These are phyloP conservation scores for Diloba caeruleocephala DNA, from an alignment of 2,888 invertebrate species.

Conservation along the genomic window DNA sequence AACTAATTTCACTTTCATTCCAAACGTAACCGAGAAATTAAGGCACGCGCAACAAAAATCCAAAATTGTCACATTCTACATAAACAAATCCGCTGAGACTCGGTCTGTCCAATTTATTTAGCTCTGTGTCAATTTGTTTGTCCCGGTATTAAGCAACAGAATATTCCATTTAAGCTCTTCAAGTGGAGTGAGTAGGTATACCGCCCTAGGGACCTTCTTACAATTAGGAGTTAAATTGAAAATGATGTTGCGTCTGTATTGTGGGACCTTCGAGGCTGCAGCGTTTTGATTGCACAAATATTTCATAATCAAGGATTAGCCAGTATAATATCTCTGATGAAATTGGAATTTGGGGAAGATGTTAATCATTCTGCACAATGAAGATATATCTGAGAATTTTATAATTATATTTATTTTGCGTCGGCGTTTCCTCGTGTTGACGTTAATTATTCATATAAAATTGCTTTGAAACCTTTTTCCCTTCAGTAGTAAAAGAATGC, in stretches of 20 bases:
- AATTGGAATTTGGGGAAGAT: slow-evolving; percentile 29
- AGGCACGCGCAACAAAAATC: slow-evolving; percentile 30
- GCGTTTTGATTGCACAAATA: slow-evolving; percentile 48
- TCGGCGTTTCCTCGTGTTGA: slow-evolving; percentile 1
- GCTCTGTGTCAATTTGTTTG: slow-evolving; percentile 62
- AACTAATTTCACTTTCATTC: slow-evolving; percentile 40
- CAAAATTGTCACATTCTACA: slow-evolving; percentile 43
- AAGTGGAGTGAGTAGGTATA: slow-evolving; percentile 55
- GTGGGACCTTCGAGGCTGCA: slow-evolving; percentile 37
- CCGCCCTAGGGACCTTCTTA: slow-evolving; percentile 60
- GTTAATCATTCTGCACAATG: slow-evolving; percentile 31
- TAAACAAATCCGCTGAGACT: slow-evolving; percentile 50
- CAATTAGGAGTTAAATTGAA: slow-evolving; percentile 79
- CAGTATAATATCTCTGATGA: slow-evolving; percentile 38
- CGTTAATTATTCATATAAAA: too few relatives aligned
- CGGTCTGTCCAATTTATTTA: slow-evolving; percentile 56
- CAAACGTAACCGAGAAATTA: slow-evolving; percentile 30
- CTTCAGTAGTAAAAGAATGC: too few relatives aligned
- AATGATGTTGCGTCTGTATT: slow-evolving; percentile 67
- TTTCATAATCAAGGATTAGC: slow-evolving; percentile 38
- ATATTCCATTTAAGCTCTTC: slow-evolving; percentile 60
- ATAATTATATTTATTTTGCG: background rate
- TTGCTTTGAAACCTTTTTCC: too few relatives aligned
- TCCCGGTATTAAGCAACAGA: slow-evolving; percentile 52
- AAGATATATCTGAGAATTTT: slow-evolving; percentile 22